phyloP scores from a whole-genome alignment of 2,797 vertebrate genomes.

The Channallabes apus region DNA sequence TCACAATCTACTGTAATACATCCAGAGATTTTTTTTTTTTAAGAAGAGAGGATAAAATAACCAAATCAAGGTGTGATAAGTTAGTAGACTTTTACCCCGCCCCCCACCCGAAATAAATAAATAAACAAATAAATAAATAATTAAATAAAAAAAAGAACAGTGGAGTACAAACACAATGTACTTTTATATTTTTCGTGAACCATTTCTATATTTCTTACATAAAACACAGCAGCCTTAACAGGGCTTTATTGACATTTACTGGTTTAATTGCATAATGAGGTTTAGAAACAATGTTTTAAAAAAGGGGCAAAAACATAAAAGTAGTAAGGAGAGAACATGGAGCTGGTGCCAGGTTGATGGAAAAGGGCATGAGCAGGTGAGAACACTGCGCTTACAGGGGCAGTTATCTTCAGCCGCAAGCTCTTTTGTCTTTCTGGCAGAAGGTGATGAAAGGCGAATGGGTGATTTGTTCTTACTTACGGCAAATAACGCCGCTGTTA shows the following conservation, averaged over 20 bases:
- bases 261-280: neutral
- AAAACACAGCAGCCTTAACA: neutral
- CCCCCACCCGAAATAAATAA: too few species aligned
- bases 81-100: neutral
- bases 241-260: neutral
- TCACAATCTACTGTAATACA: too few species aligned
- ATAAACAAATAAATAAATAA: too few species aligned
- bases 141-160: neutral
- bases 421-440: slow-evolving; percentile 76
- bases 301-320: neutral
- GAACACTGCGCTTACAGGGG: slow-evolving; percentile 66
- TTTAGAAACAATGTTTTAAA: neutral
- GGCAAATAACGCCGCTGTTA: slow-evolving; percentile 71
- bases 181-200: neutral
- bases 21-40: neutral
- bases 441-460: slow-evolving; percentile 74
- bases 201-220: neutral
- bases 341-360: slow-evolving; percentile 65
- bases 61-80: neutral
- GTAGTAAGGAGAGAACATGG: slow-evolving; percentile 20
- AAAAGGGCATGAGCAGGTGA: slow-evolving; percentile 61
- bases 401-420: slow-evolving; percentile 64
- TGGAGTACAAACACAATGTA: neutral
- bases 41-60: neutral
- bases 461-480: slow-evolving; percentile 76